phyloP scores from a whole-genome alignment of 1,140 invertebrate genomes.

The Cyclargus thomasi region DNA sequence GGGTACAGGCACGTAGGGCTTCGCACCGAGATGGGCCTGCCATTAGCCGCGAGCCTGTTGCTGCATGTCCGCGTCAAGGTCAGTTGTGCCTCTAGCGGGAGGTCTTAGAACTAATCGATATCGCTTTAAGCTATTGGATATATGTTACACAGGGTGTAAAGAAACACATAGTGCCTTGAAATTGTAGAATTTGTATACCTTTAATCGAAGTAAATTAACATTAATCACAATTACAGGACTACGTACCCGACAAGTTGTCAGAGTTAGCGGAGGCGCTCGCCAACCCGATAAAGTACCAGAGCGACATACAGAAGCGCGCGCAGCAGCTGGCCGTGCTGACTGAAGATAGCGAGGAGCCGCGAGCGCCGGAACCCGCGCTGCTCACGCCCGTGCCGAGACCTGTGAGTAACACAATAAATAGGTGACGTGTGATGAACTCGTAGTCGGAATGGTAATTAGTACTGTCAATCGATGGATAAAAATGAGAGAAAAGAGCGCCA shows the following conservation, averaged over 20 bases:
- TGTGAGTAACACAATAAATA: no score
- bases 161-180: no score
- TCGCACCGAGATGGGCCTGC: constrained; percentile 95
- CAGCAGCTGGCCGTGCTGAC: constrained; percentile 93
- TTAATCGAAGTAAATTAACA: no score
- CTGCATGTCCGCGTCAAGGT: constrained; percentile 93
- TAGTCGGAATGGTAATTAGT: no score
- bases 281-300: constrained; percentile 98
- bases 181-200: no score
- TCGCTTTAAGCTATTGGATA: no score
- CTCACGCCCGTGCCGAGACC: neutral
- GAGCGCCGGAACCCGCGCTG: neutral
- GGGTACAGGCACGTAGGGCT: constrained; percentile 93
- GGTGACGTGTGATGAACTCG: no score
- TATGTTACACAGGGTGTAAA: no score
- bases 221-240: constrained; percentile 86
- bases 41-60: constrained; percentile 92
- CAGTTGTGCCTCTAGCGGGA: neutral
- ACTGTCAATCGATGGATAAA: no score
- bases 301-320: constrained; percentile 92
- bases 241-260: constrained; percentile 95
- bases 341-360: constrained; percentile 82
- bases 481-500: no score
- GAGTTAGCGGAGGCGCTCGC: constrained; percentile 97
- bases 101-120: neutral